Evolutionary conservation across 2,888 invertebrate species (phyloP), one percentile per base, ranked within the genome.

Genomic region (Rhagophthalmus giganteus): DNA sequence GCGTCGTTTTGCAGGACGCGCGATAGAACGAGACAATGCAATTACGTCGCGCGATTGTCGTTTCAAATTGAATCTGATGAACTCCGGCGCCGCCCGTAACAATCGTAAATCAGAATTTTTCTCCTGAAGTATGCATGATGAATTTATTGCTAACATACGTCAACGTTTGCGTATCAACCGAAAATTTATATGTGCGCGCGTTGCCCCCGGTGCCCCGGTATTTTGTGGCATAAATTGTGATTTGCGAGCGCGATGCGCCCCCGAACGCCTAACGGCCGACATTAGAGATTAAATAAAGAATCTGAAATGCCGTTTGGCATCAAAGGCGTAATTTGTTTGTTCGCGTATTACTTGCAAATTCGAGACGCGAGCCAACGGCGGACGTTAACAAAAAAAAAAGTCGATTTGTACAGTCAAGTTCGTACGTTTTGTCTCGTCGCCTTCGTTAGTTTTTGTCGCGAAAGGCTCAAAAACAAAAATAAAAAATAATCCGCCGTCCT

Each of bases 61-160:
- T 40, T 28, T 37, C n/a, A 30, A 51, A 51, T 52, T 52, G 52
- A 52, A 46, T 53, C 26, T 20, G 25, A 41, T 46, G 46, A 46
- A 35, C 41, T 27, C 53, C 44, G 53, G 47, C 53, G 47, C 47
- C 47, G 41, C 39, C 50, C n/a, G n/a, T n/a, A n/a, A 41, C 57
- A 47, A 44, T 45, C 58, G 55, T 58, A 58, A 55, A 58, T 58
- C 58, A 58, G 50, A 55, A 54, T 58, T 58, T 53, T 53, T 45
- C 53, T 58, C 52, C 55, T 52, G 48, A 53, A 55, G 53, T 49
- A 49, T 45, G 50, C 42, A 45, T 55, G 58, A 58, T 55, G 55
- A 58, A 58, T 58, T 58, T 58, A 58, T 58, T 50, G 50, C 55
- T 26, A 46, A 53, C 58, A 53, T 58, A 58, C 51, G 58, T 55